Percentiles rank a stretch among this genome's conserved stretches.
Conservation (phyloP, 1,140 invertebrate species). For the Philotrypesis tridentata region DNA sequence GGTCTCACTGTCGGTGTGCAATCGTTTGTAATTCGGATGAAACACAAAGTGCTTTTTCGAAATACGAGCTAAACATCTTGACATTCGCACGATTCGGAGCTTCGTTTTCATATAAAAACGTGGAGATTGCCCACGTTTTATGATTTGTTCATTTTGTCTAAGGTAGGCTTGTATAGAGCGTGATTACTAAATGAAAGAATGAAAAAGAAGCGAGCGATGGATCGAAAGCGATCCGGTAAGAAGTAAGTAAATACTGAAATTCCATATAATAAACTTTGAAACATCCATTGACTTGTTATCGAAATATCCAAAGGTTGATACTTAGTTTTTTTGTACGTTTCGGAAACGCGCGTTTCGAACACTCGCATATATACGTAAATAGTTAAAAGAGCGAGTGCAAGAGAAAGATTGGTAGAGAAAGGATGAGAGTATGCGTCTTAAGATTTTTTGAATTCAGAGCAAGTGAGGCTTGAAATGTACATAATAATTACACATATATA, state of each 20-base stretch:
- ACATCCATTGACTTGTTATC: constrained; percentile 50
- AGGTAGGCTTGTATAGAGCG: constrained; percentile 53
- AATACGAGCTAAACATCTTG: constrained; percentile 25
- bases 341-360: constrained; percentile 61
- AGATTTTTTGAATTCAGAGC: constrained; percentile 44
- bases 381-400: constrained; percentile 47
- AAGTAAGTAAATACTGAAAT: constrained; percentile 28
- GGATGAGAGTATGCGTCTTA: constrained; percentile 40
- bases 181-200: constrained; percentile 4
- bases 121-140: constrained; percentile 62
- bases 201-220: constrained; percentile 1
- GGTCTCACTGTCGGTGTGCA: constrained; percentile 10
- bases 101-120: constrained; percentile 59
- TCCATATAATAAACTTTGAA: constrained; percentile 38
- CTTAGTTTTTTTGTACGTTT: constrained; percentile 66
- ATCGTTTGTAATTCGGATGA: constrained; percentile 19
- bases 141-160: constrained; percentile 46
- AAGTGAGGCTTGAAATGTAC: constrained; percentile 67
- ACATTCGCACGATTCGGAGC: constrained; percentile 1
- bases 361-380: constrained; percentile 70
- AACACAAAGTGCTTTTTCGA: neutral
- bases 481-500: constrained; percentile 60
- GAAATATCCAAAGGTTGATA: constrained; percentile 60
- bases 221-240: neutral
- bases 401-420: constrained; percentile 42